Percentiles rank a stretch among this genome's conserved stretches.
Conservation (phyloP, 2,888 invertebrate species). For the Apoderus coryli region DNA sequence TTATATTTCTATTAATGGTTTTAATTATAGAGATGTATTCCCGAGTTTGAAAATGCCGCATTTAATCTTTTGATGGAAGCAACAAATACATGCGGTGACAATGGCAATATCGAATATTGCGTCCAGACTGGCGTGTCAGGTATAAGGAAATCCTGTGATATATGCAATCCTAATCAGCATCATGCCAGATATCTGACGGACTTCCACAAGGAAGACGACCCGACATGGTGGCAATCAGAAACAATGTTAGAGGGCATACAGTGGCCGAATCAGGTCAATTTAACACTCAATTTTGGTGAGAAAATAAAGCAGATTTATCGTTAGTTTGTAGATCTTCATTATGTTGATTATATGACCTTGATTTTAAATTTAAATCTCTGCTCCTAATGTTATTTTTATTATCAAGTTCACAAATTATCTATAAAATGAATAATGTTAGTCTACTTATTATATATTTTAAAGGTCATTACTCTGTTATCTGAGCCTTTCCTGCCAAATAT, state of each 20-base stretch:
- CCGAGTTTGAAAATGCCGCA: slow-evolving; percentile 93
- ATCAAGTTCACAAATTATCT: too few relatives aligned
- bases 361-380: too few relatives aligned
- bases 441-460: too few relatives aligned
- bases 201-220: slow-evolving; percentile 75
- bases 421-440: too few relatives aligned
- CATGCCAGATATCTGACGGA: slow-evolving; percentile 77
- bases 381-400: too few relatives aligned
- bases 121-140: slow-evolving; percentile 74
- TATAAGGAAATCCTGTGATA: slow-evolving; percentile 59
- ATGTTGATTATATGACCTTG: too few relatives aligned
- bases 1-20: too few relatives aligned
- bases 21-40: slow-evolving; percentile 71
- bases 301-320: too few relatives aligned
- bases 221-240: slow-evolving; percentile 97
- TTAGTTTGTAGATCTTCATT: too few relatives aligned
- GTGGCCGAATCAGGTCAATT: slow-evolving; percentile 81
- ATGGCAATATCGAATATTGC: slow-evolving; percentile 68
- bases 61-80: slow-evolving; percentile 79
- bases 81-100: slow-evolving; percentile 90
- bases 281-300: slow-evolving; percentile 33
- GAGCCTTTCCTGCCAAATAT: too few relatives aligned
- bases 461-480: too few relatives aligned
- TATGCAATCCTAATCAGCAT: slow-evolving; percentile 58
- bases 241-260: slow-evolving; percentile 92